Evolutionary conservation across 2,888 invertebrate genomes (phyloP).

Genomic region (Diachrysia chrysitis): DNA sequence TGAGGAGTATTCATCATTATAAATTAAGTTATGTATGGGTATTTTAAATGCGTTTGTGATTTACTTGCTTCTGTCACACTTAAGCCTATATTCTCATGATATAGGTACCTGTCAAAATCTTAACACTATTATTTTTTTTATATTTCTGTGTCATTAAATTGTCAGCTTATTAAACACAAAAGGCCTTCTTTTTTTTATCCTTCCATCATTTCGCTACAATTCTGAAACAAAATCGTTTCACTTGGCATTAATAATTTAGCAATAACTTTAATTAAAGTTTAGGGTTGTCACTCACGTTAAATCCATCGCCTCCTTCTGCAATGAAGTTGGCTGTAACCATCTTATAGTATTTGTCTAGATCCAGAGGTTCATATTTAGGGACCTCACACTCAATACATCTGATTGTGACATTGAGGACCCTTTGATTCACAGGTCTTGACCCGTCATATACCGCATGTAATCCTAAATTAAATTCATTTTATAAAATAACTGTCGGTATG

Average conservation of each 20-base stretch:
- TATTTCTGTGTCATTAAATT: not conserved
- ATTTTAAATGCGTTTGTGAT: too few species aligned
- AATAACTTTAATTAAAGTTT: too few species aligned
- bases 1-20: too few species aligned
- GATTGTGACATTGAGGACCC: slow-evolving; percentile 88
- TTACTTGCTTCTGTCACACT: too few species aligned
- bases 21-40: too few species aligned
- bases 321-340: slow-evolving; percentile 90
- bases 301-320: slow-evolving; percentile 92
- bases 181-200: too few species aligned
- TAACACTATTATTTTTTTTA: too few species aligned
- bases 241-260: too few species aligned
- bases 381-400: slow-evolving; percentile 91
- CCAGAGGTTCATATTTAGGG: slow-evolving; percentile 90
- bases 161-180: not conserved
- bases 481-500: not conserved
- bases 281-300: slow-evolving; percentile 77
- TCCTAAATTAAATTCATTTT: slow-evolving; percentile 63
- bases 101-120: too few species aligned
- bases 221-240: too few species aligned
- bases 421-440: slow-evolving; percentile 86
- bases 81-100: too few species aligned
- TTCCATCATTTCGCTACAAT: too few species aligned
- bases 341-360: slow-evolving; percentile 89
- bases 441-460: slow-evolving; percentile 89